Percentiles rank a stretch among this genome's conserved stretches.
Conservation (phyloP, 2,888 invertebrate genomes). For the Miltochrista miniata region DNA sequence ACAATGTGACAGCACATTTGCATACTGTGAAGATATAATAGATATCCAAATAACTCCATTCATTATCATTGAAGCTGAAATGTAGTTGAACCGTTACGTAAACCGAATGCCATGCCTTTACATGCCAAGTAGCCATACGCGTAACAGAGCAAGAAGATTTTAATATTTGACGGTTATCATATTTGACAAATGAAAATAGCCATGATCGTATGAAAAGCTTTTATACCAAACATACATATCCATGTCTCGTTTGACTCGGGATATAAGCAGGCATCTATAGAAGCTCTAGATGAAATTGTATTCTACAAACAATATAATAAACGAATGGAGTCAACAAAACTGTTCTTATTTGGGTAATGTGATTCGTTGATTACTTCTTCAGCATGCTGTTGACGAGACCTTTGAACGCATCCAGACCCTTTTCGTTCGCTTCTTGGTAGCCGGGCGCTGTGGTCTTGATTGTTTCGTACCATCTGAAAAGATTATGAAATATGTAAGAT, state of each 20-base stretch:
- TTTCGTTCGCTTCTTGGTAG: constrained; percentile 83
- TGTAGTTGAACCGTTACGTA: background rate
- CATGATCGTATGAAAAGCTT: no score
- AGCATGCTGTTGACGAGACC: constrained; percentile 67
- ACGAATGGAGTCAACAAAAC: constrained; percentile 15
- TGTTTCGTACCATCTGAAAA: constrained; percentile 72
- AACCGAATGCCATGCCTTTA: background rate
- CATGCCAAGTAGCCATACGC: no score
- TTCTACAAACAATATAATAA: constrained; percentile 6
- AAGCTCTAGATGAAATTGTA: background rate
- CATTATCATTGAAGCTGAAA: constrained; percentile 9
- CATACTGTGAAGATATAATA: constrained; percentile 21
- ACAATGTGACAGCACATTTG: constrained; percentile 35
- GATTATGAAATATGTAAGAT: background rate
- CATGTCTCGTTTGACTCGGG: no score
- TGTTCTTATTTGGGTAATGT: background rate
- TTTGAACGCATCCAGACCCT: constrained; percentile 82
- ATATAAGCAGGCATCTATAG: background rate
- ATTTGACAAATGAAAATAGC: no score
- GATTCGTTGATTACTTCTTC: constrained; percentile 59
- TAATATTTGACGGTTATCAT: background rate
- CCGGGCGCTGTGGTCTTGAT: constrained; percentile 71
- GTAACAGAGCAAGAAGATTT: no score
- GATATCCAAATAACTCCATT: constrained; percentile 17
- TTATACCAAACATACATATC: no score